A percentile compares a stretch with the other conserved stretches of the same genome.
These are phyloP conservation scores for Anticlea derivata DNA, from an alignment of 2,888 invertebrate species.

Conservation along the genomic window DNA sequence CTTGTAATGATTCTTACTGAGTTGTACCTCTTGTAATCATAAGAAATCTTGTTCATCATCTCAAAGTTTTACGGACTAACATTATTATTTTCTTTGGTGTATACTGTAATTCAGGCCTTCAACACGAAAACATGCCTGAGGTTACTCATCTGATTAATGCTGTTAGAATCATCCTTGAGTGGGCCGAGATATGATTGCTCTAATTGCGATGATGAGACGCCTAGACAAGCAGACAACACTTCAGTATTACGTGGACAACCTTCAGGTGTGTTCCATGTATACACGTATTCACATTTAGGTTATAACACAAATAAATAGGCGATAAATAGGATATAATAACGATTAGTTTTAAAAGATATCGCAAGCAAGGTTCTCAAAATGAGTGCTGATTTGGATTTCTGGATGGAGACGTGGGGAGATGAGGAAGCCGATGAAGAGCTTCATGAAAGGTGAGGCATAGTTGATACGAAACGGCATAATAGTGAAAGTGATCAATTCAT, in stretches of 20 bases:
- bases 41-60: no score
- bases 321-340: no score
- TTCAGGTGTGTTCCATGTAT: slow-evolving; percentile 34
- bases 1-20: neutral
- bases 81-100: no score
- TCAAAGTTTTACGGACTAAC: no score
- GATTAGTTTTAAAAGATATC: no score
- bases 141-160: slow-evolving; percentile 24
- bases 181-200: slow-evolving; percentile 34
- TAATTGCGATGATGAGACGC: slow-evolving; percentile 44
- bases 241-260: slow-evolving; percentile 44
- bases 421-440: slow-evolving; percentile 31
- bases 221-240: slow-evolving; percentile 5
- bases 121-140: slow-evolving; percentile 3
- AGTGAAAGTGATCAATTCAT: no score
- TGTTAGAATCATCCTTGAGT: slow-evolving; percentile 25
- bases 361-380: slow-evolving; percentile 7
- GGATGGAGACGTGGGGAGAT: slow-evolving; percentile 35
- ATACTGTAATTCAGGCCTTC: neutral
- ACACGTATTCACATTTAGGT: slow-evolving; percentile 4
- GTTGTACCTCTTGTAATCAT: no score
- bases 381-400: slow-evolving; percentile 31
- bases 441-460: slow-evolving; percentile 32
- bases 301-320: no score
- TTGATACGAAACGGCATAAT: no score